Evolutionary conservation across 2,888 invertebrate species (phyloP).

Genomic region (Cheilosia grossa): DNA sequence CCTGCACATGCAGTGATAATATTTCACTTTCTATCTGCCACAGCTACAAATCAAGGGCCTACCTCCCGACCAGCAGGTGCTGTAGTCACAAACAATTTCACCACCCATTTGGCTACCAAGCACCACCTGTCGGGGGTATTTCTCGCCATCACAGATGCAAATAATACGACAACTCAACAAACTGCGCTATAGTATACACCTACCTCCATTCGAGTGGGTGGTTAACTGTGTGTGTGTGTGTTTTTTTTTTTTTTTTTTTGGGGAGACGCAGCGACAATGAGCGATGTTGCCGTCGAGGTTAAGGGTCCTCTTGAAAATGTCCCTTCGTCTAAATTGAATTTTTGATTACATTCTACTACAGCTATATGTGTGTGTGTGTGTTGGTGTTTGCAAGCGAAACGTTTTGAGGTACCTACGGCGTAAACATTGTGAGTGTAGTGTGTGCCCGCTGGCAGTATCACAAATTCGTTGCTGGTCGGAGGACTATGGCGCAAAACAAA

Average conservation of each 20-base stretch:
- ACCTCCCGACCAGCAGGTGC: constrained; percentile 19
- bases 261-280: constrained; percentile 45
- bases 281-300: constrained; percentile 69
- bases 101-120: not conserved
- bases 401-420: not conserved
- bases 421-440: constrained; percentile 3
- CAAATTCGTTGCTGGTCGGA: constrained; percentile 27
- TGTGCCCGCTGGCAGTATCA: constrained; percentile 30
- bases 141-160: constrained; percentile 62
- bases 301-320: constrained; percentile 68
- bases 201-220: not conserved
- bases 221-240: not conserved
- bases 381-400: constrained; percentile 39
- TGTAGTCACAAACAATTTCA: constrained; percentile 35
- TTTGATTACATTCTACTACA: constrained; percentile 66
- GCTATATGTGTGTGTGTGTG: not conserved
- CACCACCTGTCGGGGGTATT: constrained; percentile 51
- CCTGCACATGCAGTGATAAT: constrained; percentile 65
- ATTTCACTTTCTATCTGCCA: constrained; percentile 65
- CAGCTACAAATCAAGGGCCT: constrained; percentile 53
- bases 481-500: constrained; percentile 53
- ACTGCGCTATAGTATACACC: constrained; percentile 12
- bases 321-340: constrained; percentile 72
- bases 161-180: constrained; percentile 62
- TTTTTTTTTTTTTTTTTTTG: constrained; percentile 21